Percentiles rank a stretch among this genome's conserved stretches.
These are phyloP conservation scores for Leucophenga maculata DNA, from an alignment of 2,888 invertebrate genomes.

Conservation along the genomic window DNA sequence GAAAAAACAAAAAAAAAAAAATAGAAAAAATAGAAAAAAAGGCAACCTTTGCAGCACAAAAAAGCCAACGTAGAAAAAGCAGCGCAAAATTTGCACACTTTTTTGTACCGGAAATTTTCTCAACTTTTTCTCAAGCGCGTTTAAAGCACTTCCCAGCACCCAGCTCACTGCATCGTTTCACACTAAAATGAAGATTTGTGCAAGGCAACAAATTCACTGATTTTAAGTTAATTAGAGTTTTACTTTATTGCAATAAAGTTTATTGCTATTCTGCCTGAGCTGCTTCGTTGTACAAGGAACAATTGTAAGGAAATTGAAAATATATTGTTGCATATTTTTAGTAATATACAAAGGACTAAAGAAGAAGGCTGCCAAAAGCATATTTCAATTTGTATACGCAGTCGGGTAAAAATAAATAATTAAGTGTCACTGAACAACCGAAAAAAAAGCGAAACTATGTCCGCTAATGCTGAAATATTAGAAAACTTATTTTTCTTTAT, in stretches of 20 bases:
- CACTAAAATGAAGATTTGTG: slow-evolving; percentile 17
- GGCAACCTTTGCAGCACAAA: neutral
- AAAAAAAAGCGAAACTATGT: too few species aligned
- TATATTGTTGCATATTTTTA: too few species aligned
- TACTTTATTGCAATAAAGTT: slow-evolving; percentile 16
- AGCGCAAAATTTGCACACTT: slow-evolving; percentile 20
- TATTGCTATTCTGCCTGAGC: neutral
- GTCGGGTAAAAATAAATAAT: too few species aligned
- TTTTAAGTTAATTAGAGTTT: slow-evolving; percentile 15
- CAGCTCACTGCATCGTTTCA: slow-evolving; percentile 1
- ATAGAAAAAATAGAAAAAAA: neutral
- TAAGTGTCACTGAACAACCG: too few species aligned
- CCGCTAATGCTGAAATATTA: too few species aligned
- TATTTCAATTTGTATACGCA: too few species aligned
- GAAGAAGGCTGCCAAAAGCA: neutral
- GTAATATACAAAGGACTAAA: too few species aligned
- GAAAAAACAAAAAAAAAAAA: neutral
- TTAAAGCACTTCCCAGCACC: neutral
- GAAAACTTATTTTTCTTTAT: too few species aligned
- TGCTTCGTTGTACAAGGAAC: too few species aligned
- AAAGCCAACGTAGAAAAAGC: slow-evolving; percentile 2
- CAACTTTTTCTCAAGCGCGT: slow-evolving; percentile 5
- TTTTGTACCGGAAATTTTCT: neutral
- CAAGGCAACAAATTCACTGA: slow-evolving; percentile 2
- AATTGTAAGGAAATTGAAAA: too few species aligned